phyloP scores from a whole-genome alignment of 2,888 invertebrate genomes.

The Stomorhina lunata region DNA sequence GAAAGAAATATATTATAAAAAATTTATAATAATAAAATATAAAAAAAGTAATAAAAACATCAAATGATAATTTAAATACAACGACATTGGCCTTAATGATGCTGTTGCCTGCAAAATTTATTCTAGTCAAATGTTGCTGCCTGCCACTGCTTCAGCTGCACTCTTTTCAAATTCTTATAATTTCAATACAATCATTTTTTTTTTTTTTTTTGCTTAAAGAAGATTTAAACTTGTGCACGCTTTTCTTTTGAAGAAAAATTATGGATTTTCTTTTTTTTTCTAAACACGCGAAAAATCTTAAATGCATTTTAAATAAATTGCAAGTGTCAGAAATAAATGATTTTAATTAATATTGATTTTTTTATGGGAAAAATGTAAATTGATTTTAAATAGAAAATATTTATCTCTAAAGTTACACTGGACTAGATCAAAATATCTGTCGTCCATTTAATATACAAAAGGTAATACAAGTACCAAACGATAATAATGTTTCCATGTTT shows the following conservation, averaged over 20 bases:
- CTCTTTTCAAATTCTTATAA: conserved; percentile 36
- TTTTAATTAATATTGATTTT: conserved; percentile 59
- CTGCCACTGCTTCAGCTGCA: too few relatives aligned
- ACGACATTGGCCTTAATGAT: conserved; percentile 67
- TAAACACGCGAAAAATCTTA: too few relatives aligned
- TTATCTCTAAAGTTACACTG: too few relatives aligned
- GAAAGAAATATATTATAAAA: conserved; percentile 1
- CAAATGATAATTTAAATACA: conserved; percentile 64
- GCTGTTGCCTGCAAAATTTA: conserved; percentile 51
- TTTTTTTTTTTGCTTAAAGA: not conserved
- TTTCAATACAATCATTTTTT: too few relatives aligned
- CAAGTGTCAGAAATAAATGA: conserved; percentile 55
- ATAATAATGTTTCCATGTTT: too few relatives aligned
- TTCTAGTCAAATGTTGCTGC: conserved; percentile 51
- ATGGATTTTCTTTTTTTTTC: not conserved
- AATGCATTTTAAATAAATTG: conserved; percentile 38
- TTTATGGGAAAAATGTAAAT: conserved; percentile 29
- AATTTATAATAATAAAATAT: conserved; percentile 23
- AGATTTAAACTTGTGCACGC: too few relatives aligned
- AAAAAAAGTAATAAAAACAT: conserved; percentile 43
- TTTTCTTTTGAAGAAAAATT: too few relatives aligned
- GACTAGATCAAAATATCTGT: too few relatives aligned
- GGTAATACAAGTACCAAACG: too few relatives aligned
- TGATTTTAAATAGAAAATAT: not conserved
- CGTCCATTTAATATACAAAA: too few relatives aligned